Conservation (phyloP, 2,113 vertebrate genomes). For the Tupaia tana region DNA sequence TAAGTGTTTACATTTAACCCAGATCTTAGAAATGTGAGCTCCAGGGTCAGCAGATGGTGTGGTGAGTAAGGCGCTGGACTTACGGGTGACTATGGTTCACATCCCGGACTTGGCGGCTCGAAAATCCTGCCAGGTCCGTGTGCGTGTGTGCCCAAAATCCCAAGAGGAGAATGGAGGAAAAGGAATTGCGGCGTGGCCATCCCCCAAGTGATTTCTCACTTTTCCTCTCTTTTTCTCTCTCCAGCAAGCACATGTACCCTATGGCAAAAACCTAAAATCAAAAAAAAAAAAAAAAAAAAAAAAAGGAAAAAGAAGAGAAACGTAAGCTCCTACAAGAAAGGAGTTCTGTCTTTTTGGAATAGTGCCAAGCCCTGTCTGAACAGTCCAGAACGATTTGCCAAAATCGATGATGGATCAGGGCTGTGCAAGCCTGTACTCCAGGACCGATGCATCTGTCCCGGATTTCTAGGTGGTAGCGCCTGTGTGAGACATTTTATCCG, state of each 20-base stretch:
- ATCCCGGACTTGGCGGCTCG: too few species aligned
- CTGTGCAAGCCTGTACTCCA: neutral
- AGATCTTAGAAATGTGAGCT: conserved; percentile 42
- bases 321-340: conserved; percentile 19
- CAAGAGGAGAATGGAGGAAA: too few species aligned
- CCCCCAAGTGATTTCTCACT: too few species aligned
- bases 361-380: neutral
- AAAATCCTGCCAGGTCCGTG: too few species aligned
- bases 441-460: neutral
- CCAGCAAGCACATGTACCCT: too few species aligned
- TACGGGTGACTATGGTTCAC: too few species aligned
- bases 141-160: too few species aligned
- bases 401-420: neutral
- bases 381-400: neutral
- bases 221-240: too few species aligned
- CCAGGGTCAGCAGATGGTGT: neutral
- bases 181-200: too few species aligned
- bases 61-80: too few species aligned
- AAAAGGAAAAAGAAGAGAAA: neutral
- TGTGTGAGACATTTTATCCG: conserved; percentile 13
- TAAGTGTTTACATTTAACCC: conserved; percentile 53
- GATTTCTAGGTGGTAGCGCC: conserved; percentile 4
- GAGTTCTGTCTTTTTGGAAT: conserved; percentile 24
- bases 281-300: too few species aligned
- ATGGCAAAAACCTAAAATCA: too few species aligned